Evolutionary conservation across 2,888 invertebrate species (phyloP).

Genomic region (Drosophila paramelanica): DNA sequence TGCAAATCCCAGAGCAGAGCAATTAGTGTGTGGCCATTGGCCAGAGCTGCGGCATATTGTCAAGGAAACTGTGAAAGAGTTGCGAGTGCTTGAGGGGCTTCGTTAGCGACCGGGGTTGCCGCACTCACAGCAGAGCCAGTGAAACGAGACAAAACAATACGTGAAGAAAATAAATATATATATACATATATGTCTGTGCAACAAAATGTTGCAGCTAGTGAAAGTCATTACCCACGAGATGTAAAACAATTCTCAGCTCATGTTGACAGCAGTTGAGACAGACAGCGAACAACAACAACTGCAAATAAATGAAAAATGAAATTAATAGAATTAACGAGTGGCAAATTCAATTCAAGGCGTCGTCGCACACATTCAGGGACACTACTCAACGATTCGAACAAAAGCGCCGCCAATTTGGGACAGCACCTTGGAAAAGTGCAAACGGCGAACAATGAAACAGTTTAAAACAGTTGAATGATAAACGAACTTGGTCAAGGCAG

Average conservation of each 20-base stretch:
- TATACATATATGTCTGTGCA: neutral
- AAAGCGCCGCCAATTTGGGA: constrained; percentile 40
- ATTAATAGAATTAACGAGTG: constrained; percentile 72
- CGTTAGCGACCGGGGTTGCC: constrained; percentile 33
- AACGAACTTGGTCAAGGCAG: constrained; percentile 44
- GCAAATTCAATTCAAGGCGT: constrained; percentile 68
- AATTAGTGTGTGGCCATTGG: constrained; percentile 60
- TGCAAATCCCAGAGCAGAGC: constrained; percentile 70
- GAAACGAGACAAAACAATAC: constrained; percentile 21
- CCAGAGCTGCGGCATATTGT: constrained; percentile 27
- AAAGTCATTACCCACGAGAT: constrained; percentile 74
- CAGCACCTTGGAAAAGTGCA: constrained; percentile 54
- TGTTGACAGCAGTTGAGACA: constrained; percentile 32
- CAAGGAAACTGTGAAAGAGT: constrained; percentile 57
- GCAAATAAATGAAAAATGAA: constrained; percentile 65
- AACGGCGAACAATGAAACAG: constrained; percentile 7
- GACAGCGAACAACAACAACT: constrained; percentile 27
- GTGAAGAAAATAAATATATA: constrained; percentile 14
- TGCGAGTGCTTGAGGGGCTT: constrained; percentile 53
- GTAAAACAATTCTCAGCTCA: constrained; percentile 14
- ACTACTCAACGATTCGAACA: constrained; percentile 15
- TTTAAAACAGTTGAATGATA: constrained; percentile 18
- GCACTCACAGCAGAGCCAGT: constrained; percentile 21
- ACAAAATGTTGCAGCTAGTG: constrained; percentile 48
- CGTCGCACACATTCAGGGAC: constrained; percentile 38